Percentiles rank a stretch among this genome's conserved stretches.
These are phyloP conservation scores for Cyprinella venusta DNA, from an alignment of 2,797 vertebrate genomes.

Conservation along the genomic window DNA sequence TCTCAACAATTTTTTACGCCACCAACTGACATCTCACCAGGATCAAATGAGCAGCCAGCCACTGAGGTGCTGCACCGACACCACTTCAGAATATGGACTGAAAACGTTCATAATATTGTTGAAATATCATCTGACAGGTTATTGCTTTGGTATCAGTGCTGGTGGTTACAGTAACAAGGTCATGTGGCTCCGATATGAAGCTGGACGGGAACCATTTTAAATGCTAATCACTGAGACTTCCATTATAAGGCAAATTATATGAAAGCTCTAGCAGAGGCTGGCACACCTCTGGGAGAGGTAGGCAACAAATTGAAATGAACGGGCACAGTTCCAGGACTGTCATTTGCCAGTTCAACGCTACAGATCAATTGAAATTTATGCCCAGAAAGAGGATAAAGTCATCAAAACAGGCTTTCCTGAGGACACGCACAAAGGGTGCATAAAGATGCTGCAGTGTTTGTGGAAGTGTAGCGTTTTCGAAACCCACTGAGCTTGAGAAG, in stretches of 20 bases:
- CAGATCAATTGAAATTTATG: constrained; percentile 1
- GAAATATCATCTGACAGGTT: constrained; percentile 21
- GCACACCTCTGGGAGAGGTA: constrained; percentile 23
- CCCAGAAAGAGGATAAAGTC: constrained; percentile 35
- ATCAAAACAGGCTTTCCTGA: constrained; percentile 28
- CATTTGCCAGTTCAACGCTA: constrained; percentile 36
- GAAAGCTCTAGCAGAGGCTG: constrained; percentile 12
- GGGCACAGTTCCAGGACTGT: constrained; percentile 37
- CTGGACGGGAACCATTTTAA: constrained; percentile 36
- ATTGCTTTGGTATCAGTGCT: constrained; percentile 3
- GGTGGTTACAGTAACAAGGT: constrained; percentile 42
- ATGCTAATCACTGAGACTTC: constrained; percentile 48
- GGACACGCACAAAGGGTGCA: neutral
- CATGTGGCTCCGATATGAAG: constrained; percentile 9
- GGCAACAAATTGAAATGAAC: constrained; percentile 32
- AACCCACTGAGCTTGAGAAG: neutral
- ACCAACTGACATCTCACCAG: constrained; percentile 54
- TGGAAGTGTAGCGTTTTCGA: constrained; percentile 41
- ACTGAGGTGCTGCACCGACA: neutral
- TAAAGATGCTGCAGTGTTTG: constrained; percentile 39
- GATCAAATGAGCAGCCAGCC: constrained; percentile 51
- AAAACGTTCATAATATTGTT: constrained; percentile 11
- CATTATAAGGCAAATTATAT: constrained; percentile 44
- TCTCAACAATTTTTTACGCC: constrained; percentile 73
- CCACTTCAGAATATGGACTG: neutral